phyloP scores from a whole-genome alignment of 2,113 vertebrate genomes.

The Climacteris rufus region DNA sequence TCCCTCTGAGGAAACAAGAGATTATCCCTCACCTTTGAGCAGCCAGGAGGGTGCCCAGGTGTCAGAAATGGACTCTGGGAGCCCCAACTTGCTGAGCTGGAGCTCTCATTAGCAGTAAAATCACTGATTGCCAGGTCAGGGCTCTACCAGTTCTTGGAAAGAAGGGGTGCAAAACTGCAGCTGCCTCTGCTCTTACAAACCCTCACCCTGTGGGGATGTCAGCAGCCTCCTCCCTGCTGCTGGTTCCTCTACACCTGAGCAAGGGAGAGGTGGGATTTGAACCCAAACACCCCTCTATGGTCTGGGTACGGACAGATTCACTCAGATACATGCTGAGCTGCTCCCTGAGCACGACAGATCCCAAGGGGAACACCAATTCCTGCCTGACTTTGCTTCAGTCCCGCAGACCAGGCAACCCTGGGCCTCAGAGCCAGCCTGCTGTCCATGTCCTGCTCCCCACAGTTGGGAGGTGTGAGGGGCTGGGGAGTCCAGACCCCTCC shows the following conservation, averaged over 20 bases:
- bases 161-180: background rate
- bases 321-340: fast-evolving
- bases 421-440: fast-evolving
- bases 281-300: background rate
- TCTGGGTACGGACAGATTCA: background rate
- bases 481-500: fast-evolving
- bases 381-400: background rate
- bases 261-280: background rate
- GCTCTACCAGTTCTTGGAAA: background rate
- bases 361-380: background rate
- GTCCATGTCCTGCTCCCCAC: background rate
- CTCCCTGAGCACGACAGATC: background rate
- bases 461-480: background rate
- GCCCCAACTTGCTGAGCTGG: background rate
- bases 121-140: background rate
- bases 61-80: background rate
- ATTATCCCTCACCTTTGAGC: background rate
- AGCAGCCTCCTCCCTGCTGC: background rate
- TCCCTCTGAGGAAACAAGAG: background rate
- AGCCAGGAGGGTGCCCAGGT: background rate
- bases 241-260: background rate
- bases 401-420: background rate
- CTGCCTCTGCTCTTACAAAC: background rate
- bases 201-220: background rate
- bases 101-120: background rate